Evolutionary conservation across 1,140 invertebrate species (phyloP).

Genomic region (Cheumatopsyche charites): DNA sequence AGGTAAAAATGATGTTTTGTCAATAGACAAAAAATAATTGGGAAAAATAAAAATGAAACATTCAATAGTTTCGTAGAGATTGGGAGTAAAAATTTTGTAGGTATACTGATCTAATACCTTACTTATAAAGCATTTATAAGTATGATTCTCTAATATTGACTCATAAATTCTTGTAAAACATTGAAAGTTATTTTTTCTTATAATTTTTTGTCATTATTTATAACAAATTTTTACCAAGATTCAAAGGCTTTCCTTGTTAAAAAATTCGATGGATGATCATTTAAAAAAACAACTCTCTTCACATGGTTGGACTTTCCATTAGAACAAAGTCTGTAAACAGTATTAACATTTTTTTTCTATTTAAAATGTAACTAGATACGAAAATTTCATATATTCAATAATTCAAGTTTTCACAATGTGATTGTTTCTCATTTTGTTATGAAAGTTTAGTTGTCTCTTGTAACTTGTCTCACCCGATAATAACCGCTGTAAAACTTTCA

Average conservation of each 20-base stretch:
- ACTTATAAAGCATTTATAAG: too few relatives aligned
- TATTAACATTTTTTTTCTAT: too few relatives aligned
- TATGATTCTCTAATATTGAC: too few relatives aligned
- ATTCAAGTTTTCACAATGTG: slow-evolving; percentile 46
- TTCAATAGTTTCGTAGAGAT: too few relatives aligned
- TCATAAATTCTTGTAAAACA: too few relatives aligned
- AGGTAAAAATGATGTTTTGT: too few relatives aligned
- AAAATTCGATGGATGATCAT: too few relatives aligned
- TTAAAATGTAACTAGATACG: slow-evolving; percentile 25
- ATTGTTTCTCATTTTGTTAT: slow-evolving; percentile 8
- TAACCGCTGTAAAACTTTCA: too few relatives aligned
- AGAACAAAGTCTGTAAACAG: neutral
- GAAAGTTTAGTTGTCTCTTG: slow-evolving; percentile 24
- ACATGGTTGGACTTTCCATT: neutral
- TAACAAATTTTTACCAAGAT: slow-evolving; percentile 44
- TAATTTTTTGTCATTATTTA: slow-evolving; percentile 37
- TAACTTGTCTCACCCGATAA: too few relatives aligned
- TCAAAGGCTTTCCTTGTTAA: neutral
- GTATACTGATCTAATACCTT: too few relatives aligned
- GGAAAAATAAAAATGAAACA: neutral
- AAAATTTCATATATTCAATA: slow-evolving; percentile 41
- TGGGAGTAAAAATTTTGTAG: too few relatives aligned
- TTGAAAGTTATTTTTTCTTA: slow-evolving; percentile 28
- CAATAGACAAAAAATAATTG: too few relatives aligned
- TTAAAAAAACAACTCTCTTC: neutral